Evolutionary conservation across 2,113 vertebrate species (phyloP).

Genomic region (Pleuronectes platessa): DNA sequence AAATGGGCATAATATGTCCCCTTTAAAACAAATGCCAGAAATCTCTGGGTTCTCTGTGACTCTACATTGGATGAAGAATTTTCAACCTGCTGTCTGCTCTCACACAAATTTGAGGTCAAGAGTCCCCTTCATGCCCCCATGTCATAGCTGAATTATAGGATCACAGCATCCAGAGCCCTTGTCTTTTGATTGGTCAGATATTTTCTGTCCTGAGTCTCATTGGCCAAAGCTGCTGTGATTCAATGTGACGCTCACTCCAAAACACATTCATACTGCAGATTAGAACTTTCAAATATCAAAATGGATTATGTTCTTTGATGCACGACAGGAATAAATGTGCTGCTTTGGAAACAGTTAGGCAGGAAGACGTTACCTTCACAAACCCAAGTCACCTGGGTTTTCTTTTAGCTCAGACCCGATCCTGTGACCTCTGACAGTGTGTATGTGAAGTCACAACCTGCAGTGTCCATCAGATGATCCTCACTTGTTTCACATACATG

Average conservation of each 20-base stretch:
- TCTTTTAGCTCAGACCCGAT: no score
- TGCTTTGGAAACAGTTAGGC: constrained; percentile 11
- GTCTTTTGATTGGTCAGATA: constrained; percentile 36
- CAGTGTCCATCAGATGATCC: neutral
- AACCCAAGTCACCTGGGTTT: neutral
- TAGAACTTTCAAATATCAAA: constrained; percentile 59
- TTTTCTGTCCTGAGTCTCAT: constrained; percentile 35
- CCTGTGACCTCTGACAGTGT: neutral
- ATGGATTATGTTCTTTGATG: constrained; percentile 62
- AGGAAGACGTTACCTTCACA: neutral
- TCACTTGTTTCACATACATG: constrained; percentile 18
- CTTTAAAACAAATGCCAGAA: no score
- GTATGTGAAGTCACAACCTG: neutral
- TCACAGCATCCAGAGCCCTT: constrained; percentile 8
- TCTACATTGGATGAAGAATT: no score
- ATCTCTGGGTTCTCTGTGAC: no score
- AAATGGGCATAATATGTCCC: no score
- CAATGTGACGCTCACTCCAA: constrained; percentile 11
- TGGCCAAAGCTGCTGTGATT: constrained; percentile 20
- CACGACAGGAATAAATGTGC: constrained; percentile 30
- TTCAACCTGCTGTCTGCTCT: no score
- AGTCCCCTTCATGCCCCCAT: no score
- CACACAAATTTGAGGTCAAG: no score
- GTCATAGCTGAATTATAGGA: neutral
- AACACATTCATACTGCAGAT: constrained; percentile 52